Base-by-base conservation (phyloP, 2,888 invertebrate genomes). In the Rutpela maculata region DNA sequence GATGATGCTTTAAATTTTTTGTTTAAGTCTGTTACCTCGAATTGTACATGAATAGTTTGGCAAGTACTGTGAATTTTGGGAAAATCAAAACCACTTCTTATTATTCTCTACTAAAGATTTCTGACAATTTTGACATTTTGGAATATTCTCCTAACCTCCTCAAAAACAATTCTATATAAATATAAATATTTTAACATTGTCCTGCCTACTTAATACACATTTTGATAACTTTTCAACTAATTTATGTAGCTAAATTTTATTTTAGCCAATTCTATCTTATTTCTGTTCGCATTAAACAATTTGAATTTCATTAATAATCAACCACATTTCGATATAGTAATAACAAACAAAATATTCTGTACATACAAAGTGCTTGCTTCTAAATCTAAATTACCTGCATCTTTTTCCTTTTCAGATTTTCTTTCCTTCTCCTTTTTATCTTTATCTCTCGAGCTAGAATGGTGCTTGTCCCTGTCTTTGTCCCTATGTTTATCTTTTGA, bases 381-480 rank as follows among this genome's bases (percentile, higher is more conserved):
- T 35, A 9, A 35, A 35, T 35, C 31, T 35, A 50, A n/a, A 7
- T n/a, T 77, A 82, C 79, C 81, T 78, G 75, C 56, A 71, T 59
- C 87, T 87, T 80, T 88, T 57, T 83, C 82, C 66, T 83, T 84
- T 65, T 85, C 86, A 67, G 78, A 76, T 78, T 85, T 86, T 57
- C 84, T 85, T 66, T 86, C 84, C 75, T 90, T 88, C 22, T 91
- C 89, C 71, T 89, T 93, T 89, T 91, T 92, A 84, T 93, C 92
- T 85, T 92, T 93, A 74, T 93, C 93, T 86, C 92, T 93, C 68
- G 91, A 87, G 78, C 87, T 88, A 79, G 86, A 86, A 82, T 86
- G 85, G 77, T 87, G 88, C 77, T 85, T 86, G 57, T 87, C 86
- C 78, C 78, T 84, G 69, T 85, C 86, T 66, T 79, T 84, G 65